Evolutionary conservation across 2,113 vertebrate species (phyloP).

Genomic region (Caranx ignobilis): DNA sequence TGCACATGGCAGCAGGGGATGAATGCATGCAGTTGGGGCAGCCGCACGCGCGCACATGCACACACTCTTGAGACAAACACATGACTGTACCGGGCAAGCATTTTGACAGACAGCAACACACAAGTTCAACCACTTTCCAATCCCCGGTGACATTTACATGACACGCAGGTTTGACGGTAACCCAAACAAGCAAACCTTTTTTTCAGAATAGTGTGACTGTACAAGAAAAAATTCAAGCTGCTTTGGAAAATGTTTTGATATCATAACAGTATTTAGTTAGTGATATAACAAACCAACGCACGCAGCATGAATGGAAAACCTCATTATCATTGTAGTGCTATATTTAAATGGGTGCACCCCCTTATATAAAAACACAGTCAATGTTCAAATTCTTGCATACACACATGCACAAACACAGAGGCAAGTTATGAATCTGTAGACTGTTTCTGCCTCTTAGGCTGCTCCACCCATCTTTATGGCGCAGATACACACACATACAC

Average conservation of each 20-base stretch:
- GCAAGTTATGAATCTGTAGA: conserved; percentile 29
- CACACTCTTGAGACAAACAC: conserved; percentile 54
- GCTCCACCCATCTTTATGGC: conserved; percentile 44
- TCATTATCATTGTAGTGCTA: not conserved
- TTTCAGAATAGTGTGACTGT: conserved; percentile 17
- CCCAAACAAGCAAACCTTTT: conserved; percentile 44
- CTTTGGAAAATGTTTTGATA: conserved; percentile 23
- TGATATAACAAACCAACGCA: not conserved
- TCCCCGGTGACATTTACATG: conserved; percentile 67
- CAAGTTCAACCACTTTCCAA: conserved; percentile 69
- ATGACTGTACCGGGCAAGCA: conserved; percentile 60
- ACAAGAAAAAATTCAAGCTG: conserved; percentile 27
- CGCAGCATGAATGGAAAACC: not conserved
- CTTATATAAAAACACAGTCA: not conserved
- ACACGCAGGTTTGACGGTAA: conserved; percentile 46
- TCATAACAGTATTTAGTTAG: not conserved
- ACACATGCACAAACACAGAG: conserved; percentile 23
- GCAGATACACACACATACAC: conserved; percentile 27
- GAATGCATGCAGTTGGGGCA: conserved; percentile 70
- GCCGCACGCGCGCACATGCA: conserved; percentile 19
- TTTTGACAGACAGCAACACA: conserved; percentile 76
- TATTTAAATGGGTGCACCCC: conserved; percentile 18
- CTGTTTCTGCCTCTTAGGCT: not conserved
- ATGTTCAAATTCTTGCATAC: not conserved
- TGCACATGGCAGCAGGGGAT: conserved; percentile 60